Conservation (phyloP, 2,888 invertebrate species). For the Trissoscelio sp. region DNA sequence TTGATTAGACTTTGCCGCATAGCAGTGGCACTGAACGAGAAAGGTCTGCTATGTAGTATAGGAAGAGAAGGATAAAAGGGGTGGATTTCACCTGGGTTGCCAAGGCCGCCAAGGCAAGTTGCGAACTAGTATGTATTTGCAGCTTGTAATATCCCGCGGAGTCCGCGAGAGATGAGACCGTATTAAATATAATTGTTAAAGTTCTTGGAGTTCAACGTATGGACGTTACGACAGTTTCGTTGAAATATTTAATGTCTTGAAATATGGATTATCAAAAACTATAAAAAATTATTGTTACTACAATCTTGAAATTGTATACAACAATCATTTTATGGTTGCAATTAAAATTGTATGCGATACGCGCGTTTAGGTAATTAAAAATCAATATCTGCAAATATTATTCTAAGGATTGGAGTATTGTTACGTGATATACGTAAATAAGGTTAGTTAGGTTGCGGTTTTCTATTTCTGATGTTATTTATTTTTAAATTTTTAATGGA, state of each 20-base stretch:
- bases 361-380: neutral
- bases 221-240: slow-evolving; percentile 78
- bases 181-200: slow-evolving; percentile 82
- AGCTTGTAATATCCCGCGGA: slow-evolving; percentile 71
- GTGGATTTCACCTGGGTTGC: slow-evolving; percentile 77
- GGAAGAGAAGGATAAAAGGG: slow-evolving; percentile 71
- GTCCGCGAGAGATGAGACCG: slow-evolving; percentile 73
- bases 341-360: neutral
- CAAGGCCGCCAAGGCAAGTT: slow-evolving; percentile 74
- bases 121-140: slow-evolving; percentile 75
- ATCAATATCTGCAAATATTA: neutral
- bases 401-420: no score
- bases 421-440: no score
- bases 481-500: no score
- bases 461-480: no score
- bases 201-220: slow-evolving; percentile 75
- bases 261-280: slow-evolving; percentile 49
- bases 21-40: slow-evolving; percentile 73
- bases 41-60: slow-evolving; percentile 69
- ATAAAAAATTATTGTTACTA: slow-evolving; percentile 24
- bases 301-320: neutral
- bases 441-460: neutral
- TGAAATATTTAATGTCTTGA: slow-evolving; percentile 76
- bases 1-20: slow-evolving; percentile 81
- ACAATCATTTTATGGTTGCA: neutral